Conservation (phyloP, 2,113 vertebrate genomes). For the Sisor rabdophorus region DNA sequence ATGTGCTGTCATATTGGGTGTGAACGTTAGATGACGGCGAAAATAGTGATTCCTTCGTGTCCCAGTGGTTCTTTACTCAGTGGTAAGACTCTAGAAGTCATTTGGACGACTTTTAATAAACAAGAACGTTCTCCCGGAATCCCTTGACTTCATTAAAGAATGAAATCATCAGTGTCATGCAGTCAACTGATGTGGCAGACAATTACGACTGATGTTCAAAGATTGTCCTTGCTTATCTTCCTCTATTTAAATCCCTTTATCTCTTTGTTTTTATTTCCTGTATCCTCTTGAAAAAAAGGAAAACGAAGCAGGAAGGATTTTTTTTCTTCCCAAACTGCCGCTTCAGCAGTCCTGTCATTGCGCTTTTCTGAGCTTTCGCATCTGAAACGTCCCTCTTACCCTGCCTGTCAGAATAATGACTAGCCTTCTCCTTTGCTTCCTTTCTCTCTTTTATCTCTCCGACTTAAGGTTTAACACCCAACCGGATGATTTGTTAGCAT, state of each 20-base stretch:
- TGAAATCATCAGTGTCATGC: background rate
- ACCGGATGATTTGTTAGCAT: slow-evolving; percentile 7
- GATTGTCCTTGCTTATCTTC: slow-evolving; percentile 56
- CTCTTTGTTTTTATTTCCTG: slow-evolving; percentile 76
- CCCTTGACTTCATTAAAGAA: slow-evolving; percentile 81
- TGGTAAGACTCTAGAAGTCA: slow-evolving; percentile 15
- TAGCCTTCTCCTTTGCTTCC: background rate
- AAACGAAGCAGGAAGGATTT: background rate
- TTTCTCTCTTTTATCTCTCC: too few relatives aligned
- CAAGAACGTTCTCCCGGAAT: slow-evolving; percentile 42
- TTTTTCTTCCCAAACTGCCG: background rate
- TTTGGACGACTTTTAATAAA: background rate
- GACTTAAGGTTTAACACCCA: background rate
- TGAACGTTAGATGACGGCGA: slow-evolving; percentile 6
- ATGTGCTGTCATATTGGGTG: slow-evolving; percentile 15
- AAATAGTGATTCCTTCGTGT: slow-evolving; percentile 9
- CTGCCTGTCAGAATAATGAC: background rate
- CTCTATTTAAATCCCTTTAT: background rate
- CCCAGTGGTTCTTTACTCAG: background rate
- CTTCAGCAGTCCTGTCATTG: background rate
- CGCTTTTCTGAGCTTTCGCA: background rate
- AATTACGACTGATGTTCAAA: slow-evolving; percentile 81
- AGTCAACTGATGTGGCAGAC: slow-evolving; percentile 77
- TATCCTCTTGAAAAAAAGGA: background rate
- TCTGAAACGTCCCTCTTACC: background rate